Conservation (phyloP, 1,140 invertebrate genomes). For the Atta cephalotes region DNA sequence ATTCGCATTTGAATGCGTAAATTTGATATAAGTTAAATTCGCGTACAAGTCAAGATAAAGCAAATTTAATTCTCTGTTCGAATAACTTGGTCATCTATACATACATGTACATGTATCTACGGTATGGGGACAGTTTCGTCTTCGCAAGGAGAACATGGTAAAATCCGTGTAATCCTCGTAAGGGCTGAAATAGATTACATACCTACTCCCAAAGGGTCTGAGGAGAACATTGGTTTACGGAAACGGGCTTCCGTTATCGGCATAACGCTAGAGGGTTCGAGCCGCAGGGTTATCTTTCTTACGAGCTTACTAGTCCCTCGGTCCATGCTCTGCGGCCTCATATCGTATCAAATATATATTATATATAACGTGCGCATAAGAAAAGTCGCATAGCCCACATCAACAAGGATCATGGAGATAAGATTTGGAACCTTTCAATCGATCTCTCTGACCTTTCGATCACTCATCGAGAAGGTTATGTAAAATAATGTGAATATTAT, state of each 20-base stretch:
- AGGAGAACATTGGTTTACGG: slow-evolving; percentile 75
- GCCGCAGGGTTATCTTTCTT: slow-evolving; percentile 73
- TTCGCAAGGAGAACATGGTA: slow-evolving; percentile 32
- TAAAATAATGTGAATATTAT: slow-evolving; percentile 28
- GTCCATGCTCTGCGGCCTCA: slow-evolving; percentile 59
- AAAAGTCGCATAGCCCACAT: slow-evolving; percentile 44
- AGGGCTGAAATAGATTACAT: slow-evolving; percentile 75
- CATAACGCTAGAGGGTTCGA: slow-evolving; percentile 71
- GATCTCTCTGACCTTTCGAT: background rate
- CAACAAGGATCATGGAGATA: slow-evolving; percentile 48
- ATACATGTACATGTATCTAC: background rate
- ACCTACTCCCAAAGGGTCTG: slow-evolving; percentile 56
- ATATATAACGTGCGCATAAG: slow-evolving; percentile 50
- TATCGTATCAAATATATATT: slow-evolving; percentile 62
- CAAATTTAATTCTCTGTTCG: slow-evolving; percentile 56
- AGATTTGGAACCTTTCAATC: background rate
- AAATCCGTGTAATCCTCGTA: slow-evolving; percentile 73
- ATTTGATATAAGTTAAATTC: slow-evolving; percentile 43
- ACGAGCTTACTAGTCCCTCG: slow-evolving; percentile 51
- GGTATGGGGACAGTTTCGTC: background rate
- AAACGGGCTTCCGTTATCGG: slow-evolving; percentile 77
- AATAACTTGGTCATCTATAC: slow-evolving; percentile 40
- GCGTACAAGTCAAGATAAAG: slow-evolving; percentile 28
- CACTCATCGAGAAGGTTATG: background rate
- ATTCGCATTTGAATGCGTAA: slow-evolving; percentile 32